Base-by-base conservation (phyloP, 2,113 vertebrate species). In the Mormoops blainvillei region DNA sequence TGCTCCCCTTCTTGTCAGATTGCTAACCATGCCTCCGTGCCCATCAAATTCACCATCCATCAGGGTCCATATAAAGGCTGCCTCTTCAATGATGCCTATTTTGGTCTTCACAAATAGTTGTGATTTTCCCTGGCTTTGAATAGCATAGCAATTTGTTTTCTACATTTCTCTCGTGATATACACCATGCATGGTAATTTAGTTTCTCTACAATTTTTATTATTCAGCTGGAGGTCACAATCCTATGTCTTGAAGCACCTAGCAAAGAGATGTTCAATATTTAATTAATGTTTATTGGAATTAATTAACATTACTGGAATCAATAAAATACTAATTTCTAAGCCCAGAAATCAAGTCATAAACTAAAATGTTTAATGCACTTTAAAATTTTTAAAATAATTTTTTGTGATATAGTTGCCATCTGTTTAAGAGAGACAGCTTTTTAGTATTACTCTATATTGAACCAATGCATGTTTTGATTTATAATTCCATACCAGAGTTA, bases 171-270 rank as follows among this genome's bases (percentile, higher is more conserved):
- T 54, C 61, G 90, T 19, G 80, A 41, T 92, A 45, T 92, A 82
- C 94, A 92, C 50, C 41, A 85, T 36, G 85, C 43, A 82, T 94
- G 41, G 74, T 86, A 96, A 95, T 96, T 96, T 97, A 85, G 50
- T 89, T 96, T 96, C 77, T 95, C 85, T 92, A 74, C 87, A 92
- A 58, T 94, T 96, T 97, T 97, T 89, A 92, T 94, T 95, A 58
- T 45, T 91, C 76, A 90, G 54, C 77, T 94, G 56, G 93, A 94
- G 43, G n/a, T 91, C 41, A 78, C 7, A 88, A 24, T 71, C 65
- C 68, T 94, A 1, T 61, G 2, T 93, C 82, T 94, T 96, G 7
- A 61, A 95, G 43, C 31, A 82, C 73, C 41, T 83, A 89, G 41
- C n/a, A 91, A 95, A 94, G n/a, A 88, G 14, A 85, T 94, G 16